Evolutionary conservation across 1,140 invertebrate species (phyloP), one percentile per base, ranked within the genome.

Genomic region (Monomorium pharaonis): DNA sequence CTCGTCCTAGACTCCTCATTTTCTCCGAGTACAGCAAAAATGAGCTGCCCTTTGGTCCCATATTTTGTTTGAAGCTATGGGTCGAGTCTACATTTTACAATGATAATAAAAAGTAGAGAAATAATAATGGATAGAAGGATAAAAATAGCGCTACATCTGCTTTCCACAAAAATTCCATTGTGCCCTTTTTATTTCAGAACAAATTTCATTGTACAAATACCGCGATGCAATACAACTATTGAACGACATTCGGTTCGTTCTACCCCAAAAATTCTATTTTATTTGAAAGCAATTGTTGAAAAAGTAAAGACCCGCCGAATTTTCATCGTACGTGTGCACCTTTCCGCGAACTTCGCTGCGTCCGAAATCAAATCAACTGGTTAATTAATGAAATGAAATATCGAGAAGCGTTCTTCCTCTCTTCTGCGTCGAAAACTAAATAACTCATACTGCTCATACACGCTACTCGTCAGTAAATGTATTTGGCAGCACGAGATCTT

Each of bases 311-410:
- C 42, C 10, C 6, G 21, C 18, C 24, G 24, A 37, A 7, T 49
- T n/a, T 83, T 44, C 21, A 58, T 81, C 24, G 76, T 30, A 12
- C 24, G 44, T 10, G 65, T 30, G 18, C 37, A 18, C 12, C 7
- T 81, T 83, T 74, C 51, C 30, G 14, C 37, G 14, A 58, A 42
- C 37, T 44, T 60, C 49, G 24, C 27, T 74, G 27, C 51, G 27
- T 12, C 1, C 78, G 16, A 83, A 74, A 83, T 83, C 24, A 74
- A 72, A 72, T 83, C 24, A 60, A 47, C 24, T 74, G 30, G 37
- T 83, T 83, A 83, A 83, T 83, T 60, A 83, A 83, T 72, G 24
- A 58, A 83, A 27, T 83, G 67, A 83, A 83, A 83, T 33, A 33
- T 83, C 51, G 51, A 72, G 67, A 83, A 30, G 33, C 67, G 12